These are phyloP conservation scores for Micrastur ruficollis DNA, from an alignment of 2,797 vertebrate genomes.

Conservation along the genomic window DNA sequence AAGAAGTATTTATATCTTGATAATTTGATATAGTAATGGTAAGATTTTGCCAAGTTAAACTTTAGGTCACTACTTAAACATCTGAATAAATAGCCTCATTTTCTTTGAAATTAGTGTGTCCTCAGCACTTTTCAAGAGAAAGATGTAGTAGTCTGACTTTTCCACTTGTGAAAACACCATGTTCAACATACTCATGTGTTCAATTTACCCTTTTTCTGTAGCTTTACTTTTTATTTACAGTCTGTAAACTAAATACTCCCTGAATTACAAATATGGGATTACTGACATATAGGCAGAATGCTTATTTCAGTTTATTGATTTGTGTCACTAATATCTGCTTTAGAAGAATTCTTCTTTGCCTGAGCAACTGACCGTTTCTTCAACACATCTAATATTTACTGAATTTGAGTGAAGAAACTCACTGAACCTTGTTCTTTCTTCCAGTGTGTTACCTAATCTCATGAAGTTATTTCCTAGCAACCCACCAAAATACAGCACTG, in stretches of 20 bases:
- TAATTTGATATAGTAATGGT: not conserved
- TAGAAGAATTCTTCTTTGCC: slow-evolving; percentile 21
- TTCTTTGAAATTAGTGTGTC: not conserved
- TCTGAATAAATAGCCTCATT: not conserved
- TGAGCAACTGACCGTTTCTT: slow-evolving; percentile 24
- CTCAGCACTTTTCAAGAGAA: not conserved
- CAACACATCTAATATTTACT: slow-evolving; percentile 11
- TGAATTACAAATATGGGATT: slow-evolving; percentile 4
- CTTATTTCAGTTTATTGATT: slow-evolving; percentile 46
- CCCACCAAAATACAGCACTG: not conserved
- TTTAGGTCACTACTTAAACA: not conserved
- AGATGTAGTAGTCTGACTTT: not conserved
- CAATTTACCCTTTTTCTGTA: not conserved
- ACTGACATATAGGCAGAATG: not conserved
- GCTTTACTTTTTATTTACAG: slow-evolving; percentile 4
- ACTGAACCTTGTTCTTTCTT: not conserved
- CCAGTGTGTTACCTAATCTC: not conserved
- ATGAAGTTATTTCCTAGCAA: slow-evolving; percentile 9
- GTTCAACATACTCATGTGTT: not conserved
- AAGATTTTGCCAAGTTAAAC: not conserved
- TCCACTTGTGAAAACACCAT: not conserved
- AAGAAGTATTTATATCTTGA: not conserved
- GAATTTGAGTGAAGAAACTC: slow-evolving; percentile 18
- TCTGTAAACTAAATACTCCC: not conserved
- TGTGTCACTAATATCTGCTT: slow-evolving; percentile 15